These are phyloP conservation scores for Mus minutoides DNA, from an alignment of 2,797 vertebrate species.

Conservation along the genomic window DNA sequence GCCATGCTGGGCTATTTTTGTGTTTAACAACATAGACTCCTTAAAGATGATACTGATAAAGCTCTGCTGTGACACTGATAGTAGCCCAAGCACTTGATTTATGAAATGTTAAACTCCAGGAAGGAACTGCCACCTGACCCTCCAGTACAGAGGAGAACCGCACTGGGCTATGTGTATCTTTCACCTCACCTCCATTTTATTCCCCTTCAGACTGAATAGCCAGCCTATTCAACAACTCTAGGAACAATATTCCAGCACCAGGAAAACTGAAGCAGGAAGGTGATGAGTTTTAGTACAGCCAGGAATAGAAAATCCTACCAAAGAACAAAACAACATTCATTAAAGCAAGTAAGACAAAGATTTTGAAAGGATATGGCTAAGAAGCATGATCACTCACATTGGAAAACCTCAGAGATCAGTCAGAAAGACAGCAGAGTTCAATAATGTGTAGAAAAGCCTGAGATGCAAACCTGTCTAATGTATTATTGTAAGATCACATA, in stretches of 20 bases:
- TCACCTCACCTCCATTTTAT: background rate
- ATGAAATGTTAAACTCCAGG: background rate
- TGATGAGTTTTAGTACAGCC: background rate
- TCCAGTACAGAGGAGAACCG: rapidly evolving
- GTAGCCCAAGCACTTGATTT: background rate
- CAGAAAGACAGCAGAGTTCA: background rate
- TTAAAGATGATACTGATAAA: constrained; percentile 44
- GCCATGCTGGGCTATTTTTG: background rate
- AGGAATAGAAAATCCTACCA: background rate
- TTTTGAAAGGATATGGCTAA: background rate
- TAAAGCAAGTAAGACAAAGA: background rate
- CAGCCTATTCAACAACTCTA: background rate
- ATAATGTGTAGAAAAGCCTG: background rate
- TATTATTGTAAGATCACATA: constrained; percentile 1
- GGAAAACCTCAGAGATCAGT: background rate
- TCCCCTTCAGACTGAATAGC: background rate
- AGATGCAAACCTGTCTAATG: background rate
- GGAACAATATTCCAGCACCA: background rate
- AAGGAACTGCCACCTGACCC: background rate
- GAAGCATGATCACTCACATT: background rate
- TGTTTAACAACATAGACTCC: background rate
- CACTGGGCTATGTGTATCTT: rapidly evolving
- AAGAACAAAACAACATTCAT: background rate
- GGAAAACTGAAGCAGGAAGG: background rate
- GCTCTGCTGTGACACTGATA: background rate